Percentiles rank a stretch among this genome's conserved stretches.
phyloP scores from a whole-genome alignment of 2,888 invertebrate genomes.

The Chrysomela aeneicollis region DNA sequence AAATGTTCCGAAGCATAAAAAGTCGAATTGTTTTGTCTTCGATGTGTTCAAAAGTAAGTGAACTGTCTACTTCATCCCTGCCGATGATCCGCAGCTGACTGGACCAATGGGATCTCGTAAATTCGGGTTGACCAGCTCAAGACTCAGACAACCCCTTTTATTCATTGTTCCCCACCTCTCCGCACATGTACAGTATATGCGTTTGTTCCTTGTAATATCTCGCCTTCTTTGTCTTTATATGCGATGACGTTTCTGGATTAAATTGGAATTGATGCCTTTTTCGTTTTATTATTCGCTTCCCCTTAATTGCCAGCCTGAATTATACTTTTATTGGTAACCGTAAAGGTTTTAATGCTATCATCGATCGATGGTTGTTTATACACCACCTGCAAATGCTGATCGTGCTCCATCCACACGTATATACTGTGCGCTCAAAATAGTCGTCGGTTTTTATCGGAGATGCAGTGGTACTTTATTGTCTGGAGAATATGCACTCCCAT shows the following conservation, averaged over 20 bases:
- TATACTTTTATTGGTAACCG: slow-evolving; percentile 24
- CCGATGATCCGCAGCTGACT: not conserved
- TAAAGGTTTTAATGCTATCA: slow-evolving; percentile 9
- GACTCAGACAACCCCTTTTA: slow-evolving; percentile 54
- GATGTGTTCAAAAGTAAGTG: no score
- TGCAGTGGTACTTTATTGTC: no score
- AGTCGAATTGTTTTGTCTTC: no score
- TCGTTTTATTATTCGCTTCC: slow-evolving; percentile 40
- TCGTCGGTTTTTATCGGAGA: no score
- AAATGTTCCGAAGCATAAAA: no score
- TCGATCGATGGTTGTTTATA: slow-evolving; percentile 1
- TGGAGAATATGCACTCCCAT: no score
- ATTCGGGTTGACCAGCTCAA: slow-evolving; percentile 56
- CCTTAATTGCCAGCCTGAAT: slow-evolving; percentile 44
- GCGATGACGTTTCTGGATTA: slow-evolving; percentile 50
- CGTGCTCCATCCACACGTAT: no score
- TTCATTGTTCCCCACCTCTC: slow-evolving; percentile 51
- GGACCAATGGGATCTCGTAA: slow-evolving; percentile 47
- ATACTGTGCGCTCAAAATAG: no score
- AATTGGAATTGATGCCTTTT: slow-evolving; percentile 47
- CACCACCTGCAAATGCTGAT: not conserved
- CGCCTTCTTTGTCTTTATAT: slow-evolving; percentile 42
- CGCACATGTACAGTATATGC: not conserved
- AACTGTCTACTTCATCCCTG: not conserved
- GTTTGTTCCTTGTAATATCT: slow-evolving; percentile 18